These are phyloP conservation scores for Macropus fuliginosus DNA, from an alignment of 2,797 vertebrate species.

Conservation along the genomic window DNA sequence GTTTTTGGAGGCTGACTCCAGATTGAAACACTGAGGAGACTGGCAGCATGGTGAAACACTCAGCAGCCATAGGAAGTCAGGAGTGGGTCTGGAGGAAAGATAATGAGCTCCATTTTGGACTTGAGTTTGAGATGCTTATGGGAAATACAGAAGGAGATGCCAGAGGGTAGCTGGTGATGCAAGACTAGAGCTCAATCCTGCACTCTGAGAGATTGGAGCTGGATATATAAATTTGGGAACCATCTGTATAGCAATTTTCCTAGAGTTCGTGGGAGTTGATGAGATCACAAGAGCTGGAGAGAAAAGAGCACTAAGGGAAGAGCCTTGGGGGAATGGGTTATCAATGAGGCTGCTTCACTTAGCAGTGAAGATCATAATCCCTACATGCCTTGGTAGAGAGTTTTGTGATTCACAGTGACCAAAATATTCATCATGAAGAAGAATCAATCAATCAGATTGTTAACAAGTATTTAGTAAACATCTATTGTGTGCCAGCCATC, in stretches of 20 bases:
- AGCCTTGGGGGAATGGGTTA: neutral
- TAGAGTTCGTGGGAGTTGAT: neutral
- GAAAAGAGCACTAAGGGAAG: neutral
- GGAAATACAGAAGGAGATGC: neutral
- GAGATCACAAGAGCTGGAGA: neutral
- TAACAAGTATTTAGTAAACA: neutral
- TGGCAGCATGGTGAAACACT: neutral
- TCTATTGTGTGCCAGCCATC: neutral
- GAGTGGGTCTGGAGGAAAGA: neutral
- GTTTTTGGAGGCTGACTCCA: neutral
- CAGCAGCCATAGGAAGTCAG: neutral
- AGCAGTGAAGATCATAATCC: neutral
- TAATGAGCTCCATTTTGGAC: constrained; percentile 1
- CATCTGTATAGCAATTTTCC: neutral
- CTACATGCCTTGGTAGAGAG: neutral
- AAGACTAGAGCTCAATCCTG: neutral
- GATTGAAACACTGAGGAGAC: neutral
- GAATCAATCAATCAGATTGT: neutral
- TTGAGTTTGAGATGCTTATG: neutral
- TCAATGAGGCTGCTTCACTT: neutral
- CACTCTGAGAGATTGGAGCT: neutral
- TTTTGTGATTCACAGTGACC: neutral
- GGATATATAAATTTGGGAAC: neutral
- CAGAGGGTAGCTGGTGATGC: neutral
- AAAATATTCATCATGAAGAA: neutral